Base-by-base conservation (phyloP, 2,113 vertebrate genomes). In the Channa argus region DNA sequence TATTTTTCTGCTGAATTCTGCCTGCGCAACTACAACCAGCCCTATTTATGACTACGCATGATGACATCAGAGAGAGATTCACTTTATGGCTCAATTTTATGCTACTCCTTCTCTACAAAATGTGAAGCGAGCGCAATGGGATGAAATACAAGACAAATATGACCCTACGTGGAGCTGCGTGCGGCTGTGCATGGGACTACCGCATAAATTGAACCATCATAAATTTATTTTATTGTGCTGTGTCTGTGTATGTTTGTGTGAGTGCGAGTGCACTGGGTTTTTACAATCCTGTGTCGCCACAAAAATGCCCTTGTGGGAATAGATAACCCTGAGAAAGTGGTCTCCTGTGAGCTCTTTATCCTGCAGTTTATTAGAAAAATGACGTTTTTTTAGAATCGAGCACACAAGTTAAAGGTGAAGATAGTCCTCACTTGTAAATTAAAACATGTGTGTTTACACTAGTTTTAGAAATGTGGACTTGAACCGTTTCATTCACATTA, bases 201-300 rank as follows among this genome's bases (percentile, higher is more conserved):
- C 33, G 67, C 68, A 56, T 83, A 73, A 85, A 85, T 59, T 37
- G 13, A 49, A 15, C 24, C 62, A 0, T 8, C 74, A 10, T 91
- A 90, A 85, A 90, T 82, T 51, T 46, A 46, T 5, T 89, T 90
- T 88, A 89, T 74, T 75, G 85, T 79, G 64, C 69, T 5, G 49
- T 55, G 88, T 74, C 82, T 52, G 52, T 61, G 67, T 69, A 46
- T 82, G 82, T 90, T 89, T 88, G 80, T 51, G 47, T 63, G 84
- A 85, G 59, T 71, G 61, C 49, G 71, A 81, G 85, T 63, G 60
- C 66, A 66, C 80, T 3, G n/a, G 63, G 6, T 49, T 79, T 89
- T 90, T 86, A 90, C 80, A 63, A 71, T 76, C 71, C 41, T 34
- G 67, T 11, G 71, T 87, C 68, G 71, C 68, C 82, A 39, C 55